phyloP scores from a whole-genome alignment of 2,888 invertebrate species.

The Trissoscelio sp. region DNA sequence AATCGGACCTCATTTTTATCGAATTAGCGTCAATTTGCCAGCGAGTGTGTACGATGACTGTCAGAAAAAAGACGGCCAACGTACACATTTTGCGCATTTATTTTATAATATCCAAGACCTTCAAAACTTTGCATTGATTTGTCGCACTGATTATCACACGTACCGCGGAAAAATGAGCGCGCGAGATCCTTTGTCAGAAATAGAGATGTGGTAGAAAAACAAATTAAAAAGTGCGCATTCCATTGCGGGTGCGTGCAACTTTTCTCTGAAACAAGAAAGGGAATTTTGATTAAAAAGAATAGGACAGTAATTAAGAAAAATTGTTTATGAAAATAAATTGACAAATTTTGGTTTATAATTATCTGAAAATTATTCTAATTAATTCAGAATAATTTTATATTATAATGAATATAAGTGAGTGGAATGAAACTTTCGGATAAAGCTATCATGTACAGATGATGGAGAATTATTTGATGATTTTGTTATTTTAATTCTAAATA shows the following conservation, averaged over 20 bases:
- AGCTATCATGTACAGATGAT: too few species aligned
- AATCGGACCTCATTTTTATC: slow-evolving; percentile 6
- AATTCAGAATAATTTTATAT: too few species aligned
- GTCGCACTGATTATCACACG: background rate
- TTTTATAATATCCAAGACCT: background rate
- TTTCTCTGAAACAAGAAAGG: background rate
- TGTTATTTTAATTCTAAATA: too few species aligned
- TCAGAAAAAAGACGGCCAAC: background rate
- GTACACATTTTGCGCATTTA: background rate
- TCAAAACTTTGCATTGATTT: background rate
- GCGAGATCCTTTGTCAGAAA: background rate
- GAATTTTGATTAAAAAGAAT: too few species aligned
- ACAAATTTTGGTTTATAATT: too few species aligned
- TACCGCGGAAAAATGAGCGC: background rate
- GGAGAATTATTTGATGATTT: too few species aligned
- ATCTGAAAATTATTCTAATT: too few species aligned
- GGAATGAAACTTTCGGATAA: too few species aligned
- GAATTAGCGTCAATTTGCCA: slow-evolving; percentile 17
- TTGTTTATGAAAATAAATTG: too few species aligned
- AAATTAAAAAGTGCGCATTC: background rate
- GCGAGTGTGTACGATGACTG: background rate
- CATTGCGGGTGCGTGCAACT: background rate
- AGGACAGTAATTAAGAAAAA: too few species aligned
- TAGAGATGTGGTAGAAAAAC: background rate
- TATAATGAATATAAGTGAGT: too few species aligned